Percentiles rank a stretch among this genome's conserved stretches.
These are phyloP conservation scores for Cephus rjabovi DNA, from an alignment of 2,888 invertebrate species.

Conservation along the genomic window DNA sequence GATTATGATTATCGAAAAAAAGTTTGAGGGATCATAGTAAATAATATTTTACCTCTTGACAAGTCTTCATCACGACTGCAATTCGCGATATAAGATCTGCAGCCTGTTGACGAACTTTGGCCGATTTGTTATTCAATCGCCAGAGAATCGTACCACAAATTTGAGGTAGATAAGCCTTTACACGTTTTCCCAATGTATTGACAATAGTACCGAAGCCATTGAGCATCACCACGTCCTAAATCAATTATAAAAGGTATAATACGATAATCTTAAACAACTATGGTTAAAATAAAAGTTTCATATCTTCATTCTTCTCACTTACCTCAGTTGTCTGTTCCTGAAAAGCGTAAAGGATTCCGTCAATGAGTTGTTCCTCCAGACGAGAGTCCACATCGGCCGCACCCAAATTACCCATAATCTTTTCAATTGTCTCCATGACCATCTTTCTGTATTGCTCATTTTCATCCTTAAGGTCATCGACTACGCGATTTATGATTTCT, in stretches of 20 bases:
- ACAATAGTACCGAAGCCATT: slow-evolving; percentile 99
- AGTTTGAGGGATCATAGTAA: neutral
- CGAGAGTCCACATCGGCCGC: slow-evolving; percentile 98
- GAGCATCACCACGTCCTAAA: slow-evolving; percentile 96
- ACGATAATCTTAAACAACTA: slow-evolving; percentile 5
- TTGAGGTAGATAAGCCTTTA: slow-evolving; percentile 98
- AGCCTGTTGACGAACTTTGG: slow-evolving; percentile 98
- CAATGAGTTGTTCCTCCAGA: slow-evolving; percentile 98
- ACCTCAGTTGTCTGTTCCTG: slow-evolving; percentile 99
- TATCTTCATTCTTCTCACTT: slow-evolving; percentile 26
- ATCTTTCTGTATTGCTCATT: slow-evolving; percentile 99
- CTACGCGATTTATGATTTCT: slow-evolving; percentile 98
- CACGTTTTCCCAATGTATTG: slow-evolving; percentile 95
- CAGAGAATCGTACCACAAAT: slow-evolving; percentile 99
- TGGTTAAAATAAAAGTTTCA: slow-evolving; percentile 7
- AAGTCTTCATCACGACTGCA: slow-evolving; percentile 99
- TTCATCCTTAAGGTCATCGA: slow-evolving; percentile 99
- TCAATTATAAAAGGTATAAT: slow-evolving; percentile 26
- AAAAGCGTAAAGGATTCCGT: slow-evolving; percentile 99
- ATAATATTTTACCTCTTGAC: slow-evolving; percentile 80
- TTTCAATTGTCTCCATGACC: slow-evolving; percentile 99
- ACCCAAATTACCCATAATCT: slow-evolving; percentile 97
- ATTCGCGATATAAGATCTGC: slow-evolving; percentile 98
- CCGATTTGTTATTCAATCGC: slow-evolving; percentile 99
- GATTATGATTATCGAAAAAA: slow-evolving; percentile 12